Evolutionary conservation across 1,140 invertebrate genomes (phyloP).

Genomic region (Caenorhabditis tropicalis): DNA sequence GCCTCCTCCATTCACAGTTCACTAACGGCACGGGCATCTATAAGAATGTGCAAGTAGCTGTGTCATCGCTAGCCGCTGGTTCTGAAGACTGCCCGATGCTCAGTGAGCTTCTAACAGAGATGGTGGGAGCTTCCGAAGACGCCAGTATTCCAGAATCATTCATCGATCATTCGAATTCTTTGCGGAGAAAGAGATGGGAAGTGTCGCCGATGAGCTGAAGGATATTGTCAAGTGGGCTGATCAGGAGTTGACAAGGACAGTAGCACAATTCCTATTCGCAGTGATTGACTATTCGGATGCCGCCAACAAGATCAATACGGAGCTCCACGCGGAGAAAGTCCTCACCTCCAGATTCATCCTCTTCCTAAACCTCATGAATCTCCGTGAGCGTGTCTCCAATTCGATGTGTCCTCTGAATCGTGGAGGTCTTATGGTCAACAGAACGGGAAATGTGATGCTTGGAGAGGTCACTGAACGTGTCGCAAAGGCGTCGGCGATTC

Average conservation of each 20-base stretch:
- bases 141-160: not conserved
- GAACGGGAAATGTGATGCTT: not conserved
- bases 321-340: not conserved
- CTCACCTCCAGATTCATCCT: not conserved
- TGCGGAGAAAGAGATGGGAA: not conserved
- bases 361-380: not conserved
- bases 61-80: not conserved
- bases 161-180: not conserved
- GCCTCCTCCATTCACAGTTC: not conserved
- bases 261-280: not conserved
- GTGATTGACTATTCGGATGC: slow-evolving; percentile 28
- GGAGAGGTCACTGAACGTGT: slow-evolving; percentile 26
- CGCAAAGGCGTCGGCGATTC: not conserved
- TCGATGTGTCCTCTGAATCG: not conserved
- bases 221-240: not conserved
- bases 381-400: not conserved
- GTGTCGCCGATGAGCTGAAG: not conserved
- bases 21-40: not conserved
- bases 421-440: not conserved
- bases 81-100: not conserved
- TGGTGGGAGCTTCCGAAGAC: slow-evolving; percentile 5
- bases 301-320: slow-evolving; percentile 5
- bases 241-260: not conserved
- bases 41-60: not conserved
- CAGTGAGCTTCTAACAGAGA: not conserved